Percentiles rank a stretch among this genome's conserved stretches.
These are phyloP conservation scores for Atethmia centrago DNA, from an alignment of 2,888 invertebrate species.

Conservation along the genomic window DNA sequence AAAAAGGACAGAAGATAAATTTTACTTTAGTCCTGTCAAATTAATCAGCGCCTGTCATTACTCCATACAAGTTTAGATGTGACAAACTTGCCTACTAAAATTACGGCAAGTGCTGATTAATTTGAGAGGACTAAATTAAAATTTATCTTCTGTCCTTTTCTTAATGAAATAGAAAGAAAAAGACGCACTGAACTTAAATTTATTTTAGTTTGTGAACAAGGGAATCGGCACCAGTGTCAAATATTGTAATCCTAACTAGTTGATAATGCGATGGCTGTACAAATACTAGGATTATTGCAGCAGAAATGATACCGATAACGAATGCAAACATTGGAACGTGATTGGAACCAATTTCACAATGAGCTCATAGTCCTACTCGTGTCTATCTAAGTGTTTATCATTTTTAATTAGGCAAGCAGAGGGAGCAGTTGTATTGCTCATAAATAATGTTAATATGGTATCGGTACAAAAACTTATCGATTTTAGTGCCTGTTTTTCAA, in stretches of 20 bases:
- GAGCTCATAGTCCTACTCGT: slow-evolving; percentile 7
- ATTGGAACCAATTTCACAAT: slow-evolving; percentile 56
- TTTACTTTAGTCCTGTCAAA: too few relatives aligned
- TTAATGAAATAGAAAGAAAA: too few relatives aligned
- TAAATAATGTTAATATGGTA: background rate
- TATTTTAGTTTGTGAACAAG: too few relatives aligned
- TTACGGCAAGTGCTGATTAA: too few relatives aligned
- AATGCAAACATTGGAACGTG: slow-evolving; percentile 49
- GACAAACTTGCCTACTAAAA: too few relatives aligned
- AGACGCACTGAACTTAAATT: too few relatives aligned
- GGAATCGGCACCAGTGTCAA: too few relatives aligned
- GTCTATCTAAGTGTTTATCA: background rate
- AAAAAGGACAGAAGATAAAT: too few relatives aligned
- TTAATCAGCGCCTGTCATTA: too few relatives aligned
- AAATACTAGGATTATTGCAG: slow-evolving; percentile 49
- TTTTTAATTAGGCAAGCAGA: slow-evolving; percentile 4
- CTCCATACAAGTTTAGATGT: too few relatives aligned
- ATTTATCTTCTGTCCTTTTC: too few relatives aligned
- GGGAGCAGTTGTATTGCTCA: background rate
- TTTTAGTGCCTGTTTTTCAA: background rate
- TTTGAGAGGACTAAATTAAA: too few relatives aligned
- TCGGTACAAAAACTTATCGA: background rate
- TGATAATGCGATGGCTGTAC: slow-evolving; percentile 34
- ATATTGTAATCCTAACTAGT: slow-evolving; percentile 32
- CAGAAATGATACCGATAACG: slow-evolving; percentile 46